Conservation (phyloP, 64 coral and sea anemone species). For the Pocillopora damicornis region DNA sequence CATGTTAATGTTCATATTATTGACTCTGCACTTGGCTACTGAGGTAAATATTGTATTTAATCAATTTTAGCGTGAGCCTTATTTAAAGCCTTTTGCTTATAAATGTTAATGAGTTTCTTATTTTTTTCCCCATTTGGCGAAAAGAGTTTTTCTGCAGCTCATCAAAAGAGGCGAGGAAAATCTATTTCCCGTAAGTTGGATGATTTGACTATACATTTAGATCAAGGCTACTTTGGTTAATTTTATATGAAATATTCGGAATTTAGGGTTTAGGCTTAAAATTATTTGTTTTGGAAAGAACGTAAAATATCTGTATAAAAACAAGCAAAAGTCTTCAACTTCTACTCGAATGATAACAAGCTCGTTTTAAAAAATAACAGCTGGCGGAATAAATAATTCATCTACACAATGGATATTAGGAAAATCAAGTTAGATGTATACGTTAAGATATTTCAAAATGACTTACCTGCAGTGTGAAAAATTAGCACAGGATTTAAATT, state of each 20-base stretch:
- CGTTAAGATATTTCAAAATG: neutral
- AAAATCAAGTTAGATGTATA: neutral
- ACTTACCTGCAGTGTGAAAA: neutral
- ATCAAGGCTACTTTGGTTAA: neutral
- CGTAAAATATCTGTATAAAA: neutral
- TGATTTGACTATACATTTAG: neutral
- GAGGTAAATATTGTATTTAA: conserved; percentile 9
- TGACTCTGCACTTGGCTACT: neutral
- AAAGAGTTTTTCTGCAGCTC: neutral
- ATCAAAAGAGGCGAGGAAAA: neutral
- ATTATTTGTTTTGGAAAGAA: neutral
- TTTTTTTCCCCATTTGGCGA: neutral
- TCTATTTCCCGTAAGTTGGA: neutral
- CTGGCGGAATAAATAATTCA: neutral
- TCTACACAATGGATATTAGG: neutral
- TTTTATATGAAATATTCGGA: neutral
- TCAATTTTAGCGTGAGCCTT: neutral
- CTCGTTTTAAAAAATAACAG: neutral
- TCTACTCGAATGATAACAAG: neutral
- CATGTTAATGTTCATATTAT: neutral
- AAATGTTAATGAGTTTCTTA: neutral
- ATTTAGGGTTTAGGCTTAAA: neutral
- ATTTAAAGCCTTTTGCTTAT: neutral
- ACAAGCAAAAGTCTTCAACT: neutral
- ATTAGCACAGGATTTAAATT: neutral